Evolutionary conservation across 2,113 vertebrate species (phyloP), one percentile per base, ranked within the genome.

Genomic region (Camelus bactrianus): DNA sequence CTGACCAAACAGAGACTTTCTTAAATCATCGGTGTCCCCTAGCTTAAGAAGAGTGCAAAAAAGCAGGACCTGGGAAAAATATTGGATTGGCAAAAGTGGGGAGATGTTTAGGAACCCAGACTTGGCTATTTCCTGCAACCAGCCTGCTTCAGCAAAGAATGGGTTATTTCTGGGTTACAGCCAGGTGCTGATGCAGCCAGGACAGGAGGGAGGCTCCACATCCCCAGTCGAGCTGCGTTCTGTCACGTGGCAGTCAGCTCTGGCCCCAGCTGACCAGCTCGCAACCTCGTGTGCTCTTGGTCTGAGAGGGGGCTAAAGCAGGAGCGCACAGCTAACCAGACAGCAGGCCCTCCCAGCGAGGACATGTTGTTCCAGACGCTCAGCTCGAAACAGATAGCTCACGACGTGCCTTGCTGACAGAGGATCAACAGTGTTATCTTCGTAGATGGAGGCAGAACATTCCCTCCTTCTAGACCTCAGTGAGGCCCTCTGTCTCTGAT

Each of bases 101-200:
- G 8, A 73, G 26, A 80, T 60, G 72, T 88, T 96, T 91, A 60
- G 60, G 64, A 88, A 75, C 48, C 60, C 50, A 72, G 32, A 8
- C 65, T 92, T 92, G 32, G 56, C 76, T 93, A 4, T 79, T 81
- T 81, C 60, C 73, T 81, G 30, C 20, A 77, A 20, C 54, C 42
- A 85, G 62, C 32, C 60, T 91, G 52, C 88, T 73, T 91, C 35
- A 84, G 72, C 91, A 94, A 69, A 91, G 80, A 95, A 87, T 46
- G 79, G 28, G 12, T 96, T 72, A 35, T 52, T 62, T 20, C 73
- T 52, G n/a, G 32, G 54, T 77, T 88, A 82, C 72, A 95, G 52
- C 54, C 84, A 86, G 72, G 67, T 91, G 42, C 35, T 94, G 79
- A 97, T 91, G 58, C 93, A 91, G 38, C 56, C 56, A 91, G 52